These are phyloP conservation scores for Microcebus jonahi DNA, from an alignment of 2,113 vertebrate genomes.

Conservation along the genomic window DNA sequence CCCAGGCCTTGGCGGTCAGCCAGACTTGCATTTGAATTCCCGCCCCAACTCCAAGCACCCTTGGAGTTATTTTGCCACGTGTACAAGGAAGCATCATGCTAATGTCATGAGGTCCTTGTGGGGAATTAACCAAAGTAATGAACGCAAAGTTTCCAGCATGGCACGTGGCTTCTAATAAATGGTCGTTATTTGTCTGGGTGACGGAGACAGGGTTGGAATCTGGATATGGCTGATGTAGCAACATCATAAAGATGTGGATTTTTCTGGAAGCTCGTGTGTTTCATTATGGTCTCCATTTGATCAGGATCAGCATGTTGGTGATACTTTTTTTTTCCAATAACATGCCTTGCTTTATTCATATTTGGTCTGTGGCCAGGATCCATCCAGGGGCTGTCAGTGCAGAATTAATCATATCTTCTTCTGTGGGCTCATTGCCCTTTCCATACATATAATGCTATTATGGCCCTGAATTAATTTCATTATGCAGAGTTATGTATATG, in stretches of 20 bases:
- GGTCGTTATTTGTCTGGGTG: background rate
- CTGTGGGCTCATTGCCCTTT: background rate
- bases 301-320: background rate
- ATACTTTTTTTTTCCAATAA: background rate
- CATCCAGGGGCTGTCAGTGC: background rate
- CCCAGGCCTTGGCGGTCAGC: background rate
- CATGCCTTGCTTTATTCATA: background rate
- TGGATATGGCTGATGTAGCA: background rate
- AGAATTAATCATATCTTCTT: background rate
- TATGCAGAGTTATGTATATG: background rate
- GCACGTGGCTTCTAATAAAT: background rate
- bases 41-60: too few relatives aligned
- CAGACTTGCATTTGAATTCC: background rate
- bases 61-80: background rate
- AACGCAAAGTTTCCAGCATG: rapidly evolving
- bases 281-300: background rate
- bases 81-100: background rate
- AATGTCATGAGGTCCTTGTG: background rate
- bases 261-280: background rate
- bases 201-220: background rate
- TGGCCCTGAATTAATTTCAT: background rate
- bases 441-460: background rate
- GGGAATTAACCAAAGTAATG: background rate
- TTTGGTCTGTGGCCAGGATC: background rate
- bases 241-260: background rate